These are phyloP conservation scores for Acronicta aceris DNA, from an alignment of 2,888 invertebrate species.

Conservation along the genomic window DNA sequence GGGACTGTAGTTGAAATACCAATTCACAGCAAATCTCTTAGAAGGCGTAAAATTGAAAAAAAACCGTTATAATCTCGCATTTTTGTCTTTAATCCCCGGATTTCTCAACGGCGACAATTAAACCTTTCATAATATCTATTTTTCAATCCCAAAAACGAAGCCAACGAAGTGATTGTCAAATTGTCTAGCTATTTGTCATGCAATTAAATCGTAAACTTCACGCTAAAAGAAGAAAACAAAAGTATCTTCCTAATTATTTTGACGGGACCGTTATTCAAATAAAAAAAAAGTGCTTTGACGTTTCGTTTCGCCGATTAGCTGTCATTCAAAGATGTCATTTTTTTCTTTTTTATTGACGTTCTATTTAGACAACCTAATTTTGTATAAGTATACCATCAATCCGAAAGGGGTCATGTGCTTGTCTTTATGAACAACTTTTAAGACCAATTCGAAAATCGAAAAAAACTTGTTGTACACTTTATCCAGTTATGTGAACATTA, in stretches of 20 bases:
- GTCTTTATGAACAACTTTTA: too few relatives aligned
- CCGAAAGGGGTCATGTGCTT: too few relatives aligned
- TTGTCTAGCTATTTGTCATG: conserved; percentile 37
- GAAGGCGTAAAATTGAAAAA: neutral
- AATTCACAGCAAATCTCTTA: conserved; percentile 2
- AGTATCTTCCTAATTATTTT: conserved; percentile 1
- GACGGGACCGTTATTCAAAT: conserved; percentile 28
- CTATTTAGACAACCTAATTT: too few relatives aligned
- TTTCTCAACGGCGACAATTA: conserved; percentile 32
- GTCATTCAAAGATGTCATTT: conserved; percentile 3
- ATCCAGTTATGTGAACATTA: too few relatives aligned
- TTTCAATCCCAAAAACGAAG: conserved; percentile 7
- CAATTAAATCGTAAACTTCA: conserved; percentile 42
- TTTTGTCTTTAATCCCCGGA: conserved; percentile 1
- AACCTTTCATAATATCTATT: conserved; percentile 12
- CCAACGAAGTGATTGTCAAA: conserved; percentile 30
- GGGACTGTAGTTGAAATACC: too few relatives aligned
- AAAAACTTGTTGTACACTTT: too few relatives aligned
- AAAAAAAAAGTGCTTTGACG: conserved; percentile 21
- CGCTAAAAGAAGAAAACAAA: conserved; percentile 13
- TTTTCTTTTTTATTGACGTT: too few relatives aligned
- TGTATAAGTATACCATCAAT: too few relatives aligned
- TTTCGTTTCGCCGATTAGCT: conserved; percentile 25
- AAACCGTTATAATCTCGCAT: conserved; percentile 6
- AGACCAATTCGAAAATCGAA: too few relatives aligned